Conservation (phyloP, 2,888 invertebrate genomes). For the Metalampra italica region DNA sequence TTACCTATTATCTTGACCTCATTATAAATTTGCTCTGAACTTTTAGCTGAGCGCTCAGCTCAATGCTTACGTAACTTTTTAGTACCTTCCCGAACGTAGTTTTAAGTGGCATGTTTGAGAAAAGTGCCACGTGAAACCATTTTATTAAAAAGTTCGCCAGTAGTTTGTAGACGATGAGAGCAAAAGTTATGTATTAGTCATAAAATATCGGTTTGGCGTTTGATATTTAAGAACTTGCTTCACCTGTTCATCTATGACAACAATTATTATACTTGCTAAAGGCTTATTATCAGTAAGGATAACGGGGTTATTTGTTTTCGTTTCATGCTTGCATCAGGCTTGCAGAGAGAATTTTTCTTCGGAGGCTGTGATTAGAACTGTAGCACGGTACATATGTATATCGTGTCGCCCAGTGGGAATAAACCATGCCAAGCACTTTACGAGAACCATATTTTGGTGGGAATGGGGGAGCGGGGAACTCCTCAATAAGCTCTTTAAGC, state of each 20-base stretch:
- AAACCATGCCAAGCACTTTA: too few relatives aligned
- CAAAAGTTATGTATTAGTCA: background rate
- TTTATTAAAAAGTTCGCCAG: conserved; percentile 9
- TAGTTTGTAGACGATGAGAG: background rate
- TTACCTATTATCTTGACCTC: conserved; percentile 24
- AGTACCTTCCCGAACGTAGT: conserved; percentile 3
- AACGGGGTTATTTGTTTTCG: too few relatives aligned
- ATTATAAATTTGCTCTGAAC: conserved; percentile 25
- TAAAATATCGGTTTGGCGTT: background rate
- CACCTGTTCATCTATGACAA: background rate
- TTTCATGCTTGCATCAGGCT: too few relatives aligned
- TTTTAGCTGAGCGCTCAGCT: conserved; percentile 15
- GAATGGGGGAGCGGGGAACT: too few relatives aligned
- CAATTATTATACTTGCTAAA: too few relatives aligned
- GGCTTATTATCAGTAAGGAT: too few relatives aligned
- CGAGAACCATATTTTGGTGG: too few relatives aligned
- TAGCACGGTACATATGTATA: too few relatives aligned
- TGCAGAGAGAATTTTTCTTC: too few relatives aligned
- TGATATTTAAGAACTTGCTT: background rate
- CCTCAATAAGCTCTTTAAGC: too few relatives aligned
- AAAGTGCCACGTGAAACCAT: conserved; percentile 11
- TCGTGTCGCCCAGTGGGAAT: too few relatives aligned
- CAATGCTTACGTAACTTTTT: conserved; percentile 11
- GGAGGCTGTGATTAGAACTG: too few relatives aligned
- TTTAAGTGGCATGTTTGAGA: conserved; percentile 9